A percentile compares a stretch with the other conserved stretches of the same genome.
These are phyloP conservation scores for Dysdera silvatica DNA, from an alignment of 1,140 invertebrate species.

Conservation along the genomic window DNA sequence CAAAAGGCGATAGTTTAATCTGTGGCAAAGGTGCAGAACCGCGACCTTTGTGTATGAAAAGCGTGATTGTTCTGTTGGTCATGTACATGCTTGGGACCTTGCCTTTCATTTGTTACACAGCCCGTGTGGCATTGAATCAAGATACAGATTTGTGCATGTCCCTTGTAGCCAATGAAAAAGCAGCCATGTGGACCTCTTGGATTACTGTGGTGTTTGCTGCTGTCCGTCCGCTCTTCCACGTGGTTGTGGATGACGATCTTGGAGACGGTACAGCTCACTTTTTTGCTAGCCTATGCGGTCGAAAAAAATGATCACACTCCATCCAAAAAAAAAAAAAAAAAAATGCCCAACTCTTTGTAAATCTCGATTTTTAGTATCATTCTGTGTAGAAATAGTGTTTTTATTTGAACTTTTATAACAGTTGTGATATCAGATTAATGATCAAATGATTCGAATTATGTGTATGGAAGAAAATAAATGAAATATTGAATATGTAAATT, in stretches of 20 bases:
- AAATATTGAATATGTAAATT: no score
- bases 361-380: no score
- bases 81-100: slow-evolving; percentile 7
- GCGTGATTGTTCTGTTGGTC: background rate
- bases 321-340: background rate
- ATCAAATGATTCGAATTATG: no score
- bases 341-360: no score
- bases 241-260: slow-evolving; percentile 13
- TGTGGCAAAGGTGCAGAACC: background rate
- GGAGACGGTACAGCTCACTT: slow-evolving; percentile 3
- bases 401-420: no score
- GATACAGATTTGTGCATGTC: background rate
- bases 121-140: background rate
- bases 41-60: background rate
- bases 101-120: slow-evolving; percentile 14
- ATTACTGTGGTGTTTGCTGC: slow-evolving; percentile 18
- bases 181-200: slow-evolving; percentile 10
- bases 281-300: background rate
- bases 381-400: no score
- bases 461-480: no score
- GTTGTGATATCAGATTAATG: no score
- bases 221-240: slow-evolving; percentile 7
- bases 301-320: background rate
- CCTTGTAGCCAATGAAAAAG: slow-evolving; percentile 1
- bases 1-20: background rate